Evolutionary conservation across 2,113 vertebrate species (phyloP).

Genomic region (Pyrgilauda ruficollis): DNA sequence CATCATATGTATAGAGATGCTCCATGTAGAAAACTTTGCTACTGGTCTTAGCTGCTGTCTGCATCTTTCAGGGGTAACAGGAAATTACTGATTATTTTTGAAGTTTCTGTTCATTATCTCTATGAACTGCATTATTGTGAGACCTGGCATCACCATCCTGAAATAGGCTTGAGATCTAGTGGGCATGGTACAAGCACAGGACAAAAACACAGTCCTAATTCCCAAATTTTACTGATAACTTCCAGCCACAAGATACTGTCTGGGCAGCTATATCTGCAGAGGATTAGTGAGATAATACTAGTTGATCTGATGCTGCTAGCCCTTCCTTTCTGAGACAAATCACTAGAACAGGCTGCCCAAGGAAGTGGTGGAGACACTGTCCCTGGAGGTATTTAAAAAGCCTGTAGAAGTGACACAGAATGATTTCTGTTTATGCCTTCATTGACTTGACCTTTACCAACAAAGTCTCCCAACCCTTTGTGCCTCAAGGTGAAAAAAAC

Average conservation of each 20-base stretch:
- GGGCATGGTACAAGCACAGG: background rate
- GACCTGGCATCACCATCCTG: background rate
- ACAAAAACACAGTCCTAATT: background rate
- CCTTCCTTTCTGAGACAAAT: background rate
- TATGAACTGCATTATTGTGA: background rate
- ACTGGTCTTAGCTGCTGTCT: background rate
- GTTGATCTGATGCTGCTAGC: background rate
- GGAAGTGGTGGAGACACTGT: background rate
- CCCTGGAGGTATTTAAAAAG: background rate
- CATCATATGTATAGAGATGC: background rate
- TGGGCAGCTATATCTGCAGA: background rate
- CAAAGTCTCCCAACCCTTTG: background rate
- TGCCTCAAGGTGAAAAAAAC: background rate
- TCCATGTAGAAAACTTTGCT: rapidly evolving
- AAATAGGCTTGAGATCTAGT: background rate
- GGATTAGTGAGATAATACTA: background rate
- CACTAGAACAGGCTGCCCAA: background rate
- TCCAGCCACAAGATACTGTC: background rate
- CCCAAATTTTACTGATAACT: background rate
- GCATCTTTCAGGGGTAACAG: background rate
- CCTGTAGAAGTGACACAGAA: background rate
- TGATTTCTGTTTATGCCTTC: background rate
- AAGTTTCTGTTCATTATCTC: background rate
- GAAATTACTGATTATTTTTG: background rate
- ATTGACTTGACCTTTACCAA: background rate